Evolutionary conservation across 2,888 invertebrate genomes (phyloP), one percentile per base, ranked within the genome.

Genomic region (Myathropa florea): DNA sequence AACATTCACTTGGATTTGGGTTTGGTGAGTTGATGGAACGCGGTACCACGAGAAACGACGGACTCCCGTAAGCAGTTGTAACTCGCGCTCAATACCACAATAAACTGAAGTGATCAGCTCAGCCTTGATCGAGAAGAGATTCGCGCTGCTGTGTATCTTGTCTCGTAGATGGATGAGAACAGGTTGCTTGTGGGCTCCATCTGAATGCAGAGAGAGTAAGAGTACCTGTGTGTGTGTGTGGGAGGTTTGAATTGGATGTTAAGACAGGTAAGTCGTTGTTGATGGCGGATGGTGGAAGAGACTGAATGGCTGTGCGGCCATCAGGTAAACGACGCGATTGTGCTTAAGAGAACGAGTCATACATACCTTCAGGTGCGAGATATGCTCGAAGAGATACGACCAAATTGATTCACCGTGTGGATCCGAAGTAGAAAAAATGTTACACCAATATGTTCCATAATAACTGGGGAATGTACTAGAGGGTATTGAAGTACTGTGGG

Each of bases 51-150:
- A 55, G 57, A 21, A 61, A 68, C 30, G 46, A 46, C 57, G 67
- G 64, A 65, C 59, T 78, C 73, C 73, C 73, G 78, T 61, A 60
- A 75, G 70, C 63, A 60, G 73, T 59, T 82, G 78, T 78, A 86
- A 75, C 77, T 83, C 83, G 73, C 78, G 77, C 70, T 82, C 70
- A 73, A 77, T 85, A 78, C 85, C 61, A 83, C 39, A 82, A 53
- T 55, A 61, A 82, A 86, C 86, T 86, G 73, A 86, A 77, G n/a
- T 65, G 68, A 82, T 83, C 81, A 78, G 55, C 63, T 83, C 81
- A 82, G 60, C 63, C 72, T 77, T 72, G 72, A 76, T 85, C 57
- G 36, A 72, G 72, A 81, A 81, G 79, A 83, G 79, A 76, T 63
- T 81, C 72, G 28, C 18, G 60, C 63, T 46, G 46, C 60, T 28